Evolutionary conservation across 2,113 vertebrate species (phyloP), one percentile per base, ranked within the genome.

Genomic region (Athene cunicularia): DNA sequence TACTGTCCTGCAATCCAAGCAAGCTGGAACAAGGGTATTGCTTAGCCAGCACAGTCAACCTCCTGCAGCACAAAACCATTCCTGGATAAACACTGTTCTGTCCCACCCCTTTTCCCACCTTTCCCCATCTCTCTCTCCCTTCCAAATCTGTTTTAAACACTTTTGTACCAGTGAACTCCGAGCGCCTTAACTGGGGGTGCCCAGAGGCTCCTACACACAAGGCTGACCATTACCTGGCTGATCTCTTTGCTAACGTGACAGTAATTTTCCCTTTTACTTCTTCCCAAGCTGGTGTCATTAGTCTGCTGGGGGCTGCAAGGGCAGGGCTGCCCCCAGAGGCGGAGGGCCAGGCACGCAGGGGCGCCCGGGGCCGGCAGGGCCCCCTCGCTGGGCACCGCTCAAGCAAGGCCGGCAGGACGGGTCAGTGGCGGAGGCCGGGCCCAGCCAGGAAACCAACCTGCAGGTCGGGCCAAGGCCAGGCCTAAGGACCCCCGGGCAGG

Each of bases 221-320:
- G 23, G 47, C 10, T 52, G 47, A n/a, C 16, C 5, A 0, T 18
- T 17, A 32, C 41, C 60, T n/a, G 60, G 24, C 0, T 8, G 12
- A 18, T 32, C 18, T 26, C 67, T 58, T 33, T 8, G 23, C 28
- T 8, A 3, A 66, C 0, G 6, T 37, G 30, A 18, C 58, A n/a
- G 43, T 14, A 15, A 17, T 21, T 21, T 35, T 53, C 43, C 73
- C 28, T 5, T 2, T 33, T 12, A 11, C 8, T n/a, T 47, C 23
- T 64, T 28, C 35, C 28, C 18, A 30, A 3, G 5, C 8, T 26
- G 52, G 21, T 33, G 22, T 11, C 14, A 24, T 6, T 18, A 16
- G 14, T 20, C 23, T 16, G 28, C 11, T 7, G 37, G 66, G 32
- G 21, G 33, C 74, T 43, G 32, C 23, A 11, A 32, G 32, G 68